Percentiles rank a stretch among this genome's conserved stretches.
These are phyloP conservation scores for Columba guinea DNA, from an alignment of 2,797 vertebrate genomes.

Conservation along the genomic window DNA sequence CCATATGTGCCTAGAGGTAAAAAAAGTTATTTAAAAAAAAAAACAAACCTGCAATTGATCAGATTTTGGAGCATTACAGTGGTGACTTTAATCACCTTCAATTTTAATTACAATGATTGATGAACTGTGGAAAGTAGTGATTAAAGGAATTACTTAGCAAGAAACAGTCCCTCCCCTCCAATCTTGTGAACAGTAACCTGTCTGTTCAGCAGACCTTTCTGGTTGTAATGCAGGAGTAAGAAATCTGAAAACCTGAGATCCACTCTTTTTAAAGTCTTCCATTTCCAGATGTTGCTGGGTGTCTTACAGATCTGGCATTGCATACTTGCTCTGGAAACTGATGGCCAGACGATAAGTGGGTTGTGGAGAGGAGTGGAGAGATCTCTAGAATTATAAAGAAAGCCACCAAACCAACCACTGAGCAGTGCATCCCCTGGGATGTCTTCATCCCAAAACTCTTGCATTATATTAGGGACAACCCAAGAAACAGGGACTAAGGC, in stretches of 20 bases:
- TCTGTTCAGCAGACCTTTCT: background rate
- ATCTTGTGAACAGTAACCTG: background rate
- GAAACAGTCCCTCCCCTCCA: fast-evolving
- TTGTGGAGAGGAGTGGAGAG: constrained; percentile 69
- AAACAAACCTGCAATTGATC: background rate
- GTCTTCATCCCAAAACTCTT: constrained; percentile 83
- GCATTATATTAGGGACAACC: constrained; percentile 79
- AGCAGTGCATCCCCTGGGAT: constrained; percentile 82
- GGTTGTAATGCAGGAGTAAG: background rate
- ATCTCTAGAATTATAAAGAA: constrained; percentile 76
- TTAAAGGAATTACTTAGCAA: background rate
- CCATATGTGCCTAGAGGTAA: background rate
- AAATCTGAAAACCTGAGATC: background rate
- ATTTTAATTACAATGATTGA: too few species aligned
- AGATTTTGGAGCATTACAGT: background rate
- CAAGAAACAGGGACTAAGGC: constrained; percentile 83
- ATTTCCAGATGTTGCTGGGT: background rate
- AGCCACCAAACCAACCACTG: constrained; percentile 80
- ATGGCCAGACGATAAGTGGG: background rate
- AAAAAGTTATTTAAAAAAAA: background rate
- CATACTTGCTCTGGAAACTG: background rate
- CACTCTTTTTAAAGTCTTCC: background rate
- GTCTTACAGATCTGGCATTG: background rate
- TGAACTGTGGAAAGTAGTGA: background rate
- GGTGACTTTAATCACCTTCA: background rate